Percentiles rank a stretch among this genome's conserved stretches.
phyloP scores from a whole-genome alignment of 2,113 vertebrate genomes.

The Poeciliopsis occidentalis region DNA sequence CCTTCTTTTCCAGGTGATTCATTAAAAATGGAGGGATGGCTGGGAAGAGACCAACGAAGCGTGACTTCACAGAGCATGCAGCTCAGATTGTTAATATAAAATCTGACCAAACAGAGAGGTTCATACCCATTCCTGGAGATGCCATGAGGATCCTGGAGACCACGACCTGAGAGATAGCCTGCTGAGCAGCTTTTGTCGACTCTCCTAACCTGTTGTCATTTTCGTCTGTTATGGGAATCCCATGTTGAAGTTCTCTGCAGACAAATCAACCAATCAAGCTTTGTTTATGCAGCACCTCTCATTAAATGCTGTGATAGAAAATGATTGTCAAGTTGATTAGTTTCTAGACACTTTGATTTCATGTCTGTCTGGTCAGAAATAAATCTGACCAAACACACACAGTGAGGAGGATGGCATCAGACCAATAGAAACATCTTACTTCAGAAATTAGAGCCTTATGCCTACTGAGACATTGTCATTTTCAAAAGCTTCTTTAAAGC shows the following conservation, averaged over 20 bases:
- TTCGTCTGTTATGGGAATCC: constrained; percentile 92
- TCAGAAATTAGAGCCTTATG: too few species aligned
- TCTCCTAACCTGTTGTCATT: constrained; percentile 92
- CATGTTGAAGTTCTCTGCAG: constrained; percentile 90
- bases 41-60: constrained; percentile 56
- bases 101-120: not conserved
- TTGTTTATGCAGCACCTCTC: not conserved
- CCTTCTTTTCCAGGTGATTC: constrained; percentile 96
- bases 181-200: constrained; percentile 90
- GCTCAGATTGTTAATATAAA: not conserved
- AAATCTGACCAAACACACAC: too few species aligned
- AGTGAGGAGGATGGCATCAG: not conserved
- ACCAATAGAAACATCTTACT: too few species aligned
- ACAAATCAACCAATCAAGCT: constrained; percentile 11
- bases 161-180: constrained; percentile 95
- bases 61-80: not conserved
- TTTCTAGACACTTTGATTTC: too few species aligned
- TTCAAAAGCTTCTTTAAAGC: not conserved
- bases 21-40: constrained; percentile 97
- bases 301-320: not conserved
- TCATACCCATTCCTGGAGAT: constrained; percentile 95
- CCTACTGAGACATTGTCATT: too few species aligned
- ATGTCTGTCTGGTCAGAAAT: too few species aligned
- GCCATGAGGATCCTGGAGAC: constrained; percentile 98
- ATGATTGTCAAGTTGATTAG: too few species aligned